Evolutionary conservation across 2,797 vertebrate species (phyloP).

Genomic region (Cynopterus sphinx): DNA sequence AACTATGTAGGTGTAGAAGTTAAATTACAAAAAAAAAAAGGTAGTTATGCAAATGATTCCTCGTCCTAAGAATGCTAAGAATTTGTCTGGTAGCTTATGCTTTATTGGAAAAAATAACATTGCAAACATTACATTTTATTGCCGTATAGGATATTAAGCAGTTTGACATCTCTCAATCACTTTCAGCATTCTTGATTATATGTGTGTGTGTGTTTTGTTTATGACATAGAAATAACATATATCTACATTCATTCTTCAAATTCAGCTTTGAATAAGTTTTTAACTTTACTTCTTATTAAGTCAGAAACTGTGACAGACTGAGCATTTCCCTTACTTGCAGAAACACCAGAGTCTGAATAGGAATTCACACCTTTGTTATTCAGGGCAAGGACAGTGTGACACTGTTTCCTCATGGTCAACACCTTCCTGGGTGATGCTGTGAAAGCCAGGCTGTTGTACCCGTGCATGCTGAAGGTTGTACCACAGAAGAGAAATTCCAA

Average conservation of each 20-base stretch:
- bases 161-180: background rate
- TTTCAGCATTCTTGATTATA: background rate
- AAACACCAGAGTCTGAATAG: background rate
- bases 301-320: background rate
- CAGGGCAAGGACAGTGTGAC: background rate
- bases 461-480: accelerated
- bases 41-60: background rate
- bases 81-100: background rate
- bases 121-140: background rate
- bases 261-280: slow-evolving; percentile 8
- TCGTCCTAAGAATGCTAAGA: background rate
- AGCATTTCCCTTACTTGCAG: background rate
- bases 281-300: background rate
- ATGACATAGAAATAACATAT: background rate
- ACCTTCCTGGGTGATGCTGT: too few species aligned
- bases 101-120: background rate
- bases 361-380: background rate
- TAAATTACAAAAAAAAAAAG: background rate
- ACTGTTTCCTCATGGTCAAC: background rate
- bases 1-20: background rate
- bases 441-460: background rate
- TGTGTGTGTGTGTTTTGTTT: background rate
- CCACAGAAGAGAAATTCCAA: background rate
- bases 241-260: background rate
- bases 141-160: background rate